Evolutionary conservation across 35 echinoderm and acorn worm species (phyloP), one percentile per base, ranked within the genome.

Genomic region (Holothuria glaberrima): DNA sequence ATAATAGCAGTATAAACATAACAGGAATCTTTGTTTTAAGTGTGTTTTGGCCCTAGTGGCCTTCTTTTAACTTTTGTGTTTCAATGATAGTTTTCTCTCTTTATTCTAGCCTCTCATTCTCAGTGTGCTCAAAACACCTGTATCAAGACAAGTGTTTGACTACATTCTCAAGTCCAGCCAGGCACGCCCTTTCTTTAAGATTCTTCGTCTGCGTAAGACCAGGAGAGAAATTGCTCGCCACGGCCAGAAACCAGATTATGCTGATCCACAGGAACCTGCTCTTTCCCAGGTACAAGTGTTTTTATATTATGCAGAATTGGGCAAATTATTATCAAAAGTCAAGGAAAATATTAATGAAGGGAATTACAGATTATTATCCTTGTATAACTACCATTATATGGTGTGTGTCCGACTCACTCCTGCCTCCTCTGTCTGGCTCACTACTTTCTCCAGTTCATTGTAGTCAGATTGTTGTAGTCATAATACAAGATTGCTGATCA

Each of bases 131-230:
- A 91, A 93, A 67, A 30, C 21, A 57, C 93, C 96, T 12, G 93
- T 98, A 27, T 88, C 91, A 12, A 72, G 96, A 35, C 70, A 94
- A 16, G 93, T 98, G 44, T 95, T 90, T 82, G 96, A 98, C 67
- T 94, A 98, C 91, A 91, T 98, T 48, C 60, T 98, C 26, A 69
- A 90, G 16, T 90, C 89, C 0, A 52, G 91, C 5, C 30, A 83
- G 13, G 92, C 95, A 28, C 71, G 90, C 5, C 35, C 60, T 28
- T 93, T 98, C 61, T 93, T 98, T 59, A 93, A 93, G 71, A 88
- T 79, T 22, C 88, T 98, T 4, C 82, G 90, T 12, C 88, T 95
- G 32, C 62, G 96, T 18, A 90, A 98, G 88, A 74, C 94, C 22
- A 87, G 89, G 6, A 87, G 93, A 14, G 92, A 89, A 19, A 82